Conservation (phyloP, 2,797 vertebrate species). For the Poeciliopsis paucimaculata region DNA sequence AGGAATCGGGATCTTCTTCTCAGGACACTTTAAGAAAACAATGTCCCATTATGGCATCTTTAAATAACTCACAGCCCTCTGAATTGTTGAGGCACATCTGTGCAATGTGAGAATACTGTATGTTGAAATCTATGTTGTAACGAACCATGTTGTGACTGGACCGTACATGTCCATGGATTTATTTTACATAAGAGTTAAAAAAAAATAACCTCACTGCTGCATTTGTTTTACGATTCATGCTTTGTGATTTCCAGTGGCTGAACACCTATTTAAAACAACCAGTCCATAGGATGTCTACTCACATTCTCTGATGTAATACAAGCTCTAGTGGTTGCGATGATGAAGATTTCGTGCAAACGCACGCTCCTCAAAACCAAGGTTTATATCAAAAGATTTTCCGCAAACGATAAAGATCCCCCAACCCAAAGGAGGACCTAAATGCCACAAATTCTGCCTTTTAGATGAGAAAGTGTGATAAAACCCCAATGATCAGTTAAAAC, state of each 20-base stretch:
- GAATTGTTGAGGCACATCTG: background rate
- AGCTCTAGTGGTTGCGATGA: conserved; percentile 3
- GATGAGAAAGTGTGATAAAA: background rate
- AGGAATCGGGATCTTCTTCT: conserved; percentile 15
- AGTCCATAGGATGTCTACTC: conserved; percentile 2
- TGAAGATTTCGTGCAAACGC: conserved; percentile 3
- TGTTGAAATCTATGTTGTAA: background rate
- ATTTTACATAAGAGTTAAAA: background rate
- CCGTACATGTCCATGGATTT: too few relatives aligned
- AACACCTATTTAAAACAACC: background rate
- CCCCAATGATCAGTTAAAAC: background rate
- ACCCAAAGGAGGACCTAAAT: conserved; percentile 18
- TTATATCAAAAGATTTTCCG: conserved; percentile 29
- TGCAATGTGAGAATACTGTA: background rate
- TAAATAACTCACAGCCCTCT: background rate
- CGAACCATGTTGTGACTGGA: too few relatives aligned
- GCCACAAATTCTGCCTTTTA: background rate
- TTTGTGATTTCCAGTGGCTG: background rate
- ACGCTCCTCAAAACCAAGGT: background rate
- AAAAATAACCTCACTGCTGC: background rate
- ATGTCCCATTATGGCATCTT: background rate
- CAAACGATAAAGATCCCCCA: conserved; percentile 45
- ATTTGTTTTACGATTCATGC: background rate
- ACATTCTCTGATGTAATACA: background rate
- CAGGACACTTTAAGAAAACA: background rate